These are phyloP conservation scores for Sarcophaga bullata DNA, from an alignment of 1,140 invertebrate species.

Conservation along the genomic window DNA sequence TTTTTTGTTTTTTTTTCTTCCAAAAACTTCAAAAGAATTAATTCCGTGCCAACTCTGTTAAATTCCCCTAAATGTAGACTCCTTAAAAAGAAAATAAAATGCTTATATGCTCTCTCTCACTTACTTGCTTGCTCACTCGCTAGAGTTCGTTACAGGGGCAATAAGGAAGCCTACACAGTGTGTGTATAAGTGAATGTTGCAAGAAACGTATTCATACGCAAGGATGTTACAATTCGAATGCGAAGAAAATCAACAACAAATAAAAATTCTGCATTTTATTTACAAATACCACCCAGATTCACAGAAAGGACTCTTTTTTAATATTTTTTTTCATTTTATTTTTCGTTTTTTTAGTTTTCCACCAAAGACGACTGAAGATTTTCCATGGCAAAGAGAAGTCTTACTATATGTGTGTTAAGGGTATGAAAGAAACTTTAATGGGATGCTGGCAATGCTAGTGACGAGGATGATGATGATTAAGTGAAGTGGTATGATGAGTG, in stretches of 20 bases:
- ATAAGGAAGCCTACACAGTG: background rate
- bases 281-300: background rate
- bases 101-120: constrained; percentile 1
- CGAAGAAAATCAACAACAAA: constrained; percentile 27
- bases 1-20: too few relatives aligned
- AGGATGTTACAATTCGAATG: constrained; percentile 26
- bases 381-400: too few relatives aligned
- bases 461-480: too few relatives aligned
- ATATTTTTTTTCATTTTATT: too few relatives aligned
- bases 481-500: background rate
- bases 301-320: background rate
- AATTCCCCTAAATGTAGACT: background rate
- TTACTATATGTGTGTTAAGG: too few relatives aligned
- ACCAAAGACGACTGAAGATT: too few relatives aligned
- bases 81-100: background rate
- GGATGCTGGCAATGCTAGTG: too few relatives aligned
- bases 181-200: background rate
- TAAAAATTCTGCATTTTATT: constrained; percentile 29
- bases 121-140: background rate
- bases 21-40: background rate
- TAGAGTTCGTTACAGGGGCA: background rate
- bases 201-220: background rate
- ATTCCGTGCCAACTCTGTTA: background rate
- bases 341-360: too few relatives aligned
- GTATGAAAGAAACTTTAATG: too few relatives aligned